Evolutionary conservation across 2,797 vertebrate genomes (phyloP), one percentile per base, ranked within the genome.

Genomic region (Eleutherodactylus coqui): DNA sequence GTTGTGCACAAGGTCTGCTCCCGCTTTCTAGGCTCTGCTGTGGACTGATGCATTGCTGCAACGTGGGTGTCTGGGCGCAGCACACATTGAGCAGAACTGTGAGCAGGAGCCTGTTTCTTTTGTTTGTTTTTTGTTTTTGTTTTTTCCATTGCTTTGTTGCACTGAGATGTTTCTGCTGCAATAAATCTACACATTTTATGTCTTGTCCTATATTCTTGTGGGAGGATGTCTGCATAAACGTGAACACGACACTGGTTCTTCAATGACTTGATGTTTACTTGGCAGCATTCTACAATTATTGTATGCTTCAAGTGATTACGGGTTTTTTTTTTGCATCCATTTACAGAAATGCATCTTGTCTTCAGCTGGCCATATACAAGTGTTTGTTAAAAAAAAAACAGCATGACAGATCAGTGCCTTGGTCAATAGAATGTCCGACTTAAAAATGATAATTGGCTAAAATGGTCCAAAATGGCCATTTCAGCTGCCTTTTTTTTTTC

Each of bases 141-240:
- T 86, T 85, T 70, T 34, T 41, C 27, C 80, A 41, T 70, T 79
- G 75, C 86, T 87, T 87, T 84, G 82, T 87, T 87, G 86, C 86
- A 84, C 86, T 87, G 86, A 84, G n/a, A 84, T 87, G 60, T 83
- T 87, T 84, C 86, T 84, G 82, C 82, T 84, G 86, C 86, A 87
- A 87, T 87, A 87, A 87, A 87, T 81, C 82, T 87, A 83, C 76
- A 79, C 49, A 51, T 79, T 87, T 84, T 87, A 84, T 72, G 14
- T 34, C 13, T 49, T 69, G 77, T 55, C 17, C 51, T 82, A 29
- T 62, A 17, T 80, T 58, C 27, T 76, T 82, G 34, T 36, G 21
- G 36, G 36, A n/a, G 21, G 41, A n/a, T 70, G 36, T 14, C 0
- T 51, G 13, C 49, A n/a, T 8, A 58, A 1, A 8, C 7, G 1